Percentiles rank a stretch among this genome's conserved stretches.
Evolutionary conservation across 1,140 invertebrate species (phyloP).

Genomic region (Euura saliciscinereae): DNA sequence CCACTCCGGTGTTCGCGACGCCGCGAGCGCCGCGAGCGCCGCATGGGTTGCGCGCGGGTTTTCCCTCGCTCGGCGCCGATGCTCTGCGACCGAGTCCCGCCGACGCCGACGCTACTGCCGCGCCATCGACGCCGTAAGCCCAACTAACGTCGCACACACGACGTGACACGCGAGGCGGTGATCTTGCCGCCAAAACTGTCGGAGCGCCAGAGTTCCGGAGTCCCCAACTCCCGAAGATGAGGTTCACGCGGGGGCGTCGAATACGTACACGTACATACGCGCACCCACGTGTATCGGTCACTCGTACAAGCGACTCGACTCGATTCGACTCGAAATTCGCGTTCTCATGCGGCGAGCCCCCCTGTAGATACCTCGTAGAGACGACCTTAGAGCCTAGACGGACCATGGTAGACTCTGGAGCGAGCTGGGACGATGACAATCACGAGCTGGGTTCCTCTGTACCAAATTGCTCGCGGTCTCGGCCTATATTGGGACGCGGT

Average conservation of each 20-base stretch:
- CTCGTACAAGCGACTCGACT: too few relatives aligned
- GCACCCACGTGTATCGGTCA: too few relatives aligned
- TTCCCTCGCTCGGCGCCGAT: conserved; percentile 1
- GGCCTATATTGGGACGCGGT: background rate
- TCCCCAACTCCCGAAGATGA: background rate
- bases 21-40: too few relatives aligned
- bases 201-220: background rate
- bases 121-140: background rate
- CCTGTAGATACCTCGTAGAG: too few relatives aligned
- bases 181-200: conserved; percentile 3
- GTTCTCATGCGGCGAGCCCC: conserved; percentile 1
- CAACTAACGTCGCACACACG: conserved; percentile 6
- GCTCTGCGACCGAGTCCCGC: background rate
- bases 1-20: background rate
- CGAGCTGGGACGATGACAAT: too few relatives aligned
- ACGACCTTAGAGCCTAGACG: too few relatives aligned
- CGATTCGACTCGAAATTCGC: too few relatives aligned
- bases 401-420: too few relatives aligned
- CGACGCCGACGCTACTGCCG: background rate
- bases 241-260: background rate
- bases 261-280: too few relatives aligned
- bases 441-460: background rate
- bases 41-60: background rate
- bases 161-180: background rate
- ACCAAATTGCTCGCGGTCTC: background rate